phyloP scores from a whole-genome alignment of 2,113 vertebrate genomes.

The Callopanchax toddi region DNA sequence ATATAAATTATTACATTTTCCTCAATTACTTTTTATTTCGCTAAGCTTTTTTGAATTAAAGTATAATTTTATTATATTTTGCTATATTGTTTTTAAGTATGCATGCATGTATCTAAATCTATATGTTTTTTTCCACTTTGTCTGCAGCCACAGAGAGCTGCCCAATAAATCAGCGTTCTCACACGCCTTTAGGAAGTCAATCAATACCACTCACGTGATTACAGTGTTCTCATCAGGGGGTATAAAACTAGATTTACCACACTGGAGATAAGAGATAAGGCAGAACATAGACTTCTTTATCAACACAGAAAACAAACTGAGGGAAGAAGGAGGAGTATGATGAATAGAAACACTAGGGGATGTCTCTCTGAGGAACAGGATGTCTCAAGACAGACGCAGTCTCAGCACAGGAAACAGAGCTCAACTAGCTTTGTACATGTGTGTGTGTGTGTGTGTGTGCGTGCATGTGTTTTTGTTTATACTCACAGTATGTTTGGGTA shows the following conservation, averaged over 20 bases:
- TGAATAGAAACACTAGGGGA: slow-evolving; percentile 26
- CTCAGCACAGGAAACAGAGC: slow-evolving; percentile 55
- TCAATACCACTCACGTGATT: slow-evolving; percentile 30
- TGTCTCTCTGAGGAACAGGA: slow-evolving; percentile 57
- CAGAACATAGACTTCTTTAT: not conserved
- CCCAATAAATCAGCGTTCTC: not conserved
- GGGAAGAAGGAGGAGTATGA: not conserved
- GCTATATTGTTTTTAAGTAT: too few species aligned
- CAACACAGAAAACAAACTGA: not conserved
- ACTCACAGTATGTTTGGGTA: slow-evolving; percentile 92
- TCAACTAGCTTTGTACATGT: slow-evolving; percentile 28
- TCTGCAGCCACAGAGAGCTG: not conserved
- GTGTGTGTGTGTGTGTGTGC: not conserved
- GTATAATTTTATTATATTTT: too few species aligned
- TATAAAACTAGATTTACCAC: not conserved
- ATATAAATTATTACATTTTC: too few species aligned
- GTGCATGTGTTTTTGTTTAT: slow-evolving; percentile 19
- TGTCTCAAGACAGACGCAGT: slow-evolving; percentile 51
- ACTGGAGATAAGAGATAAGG: slow-evolving; percentile 23
- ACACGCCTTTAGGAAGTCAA: not conserved
- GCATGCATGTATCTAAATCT: too few species aligned
- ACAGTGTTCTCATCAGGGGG: not conserved
- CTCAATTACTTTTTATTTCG: too few species aligned
- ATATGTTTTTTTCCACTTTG: not conserved
- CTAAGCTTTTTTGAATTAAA: too few species aligned